A percentile compares a stretch with the other conserved stretches of the same genome.
These are phyloP conservation scores for Crocallis elinguaria DNA, from an alignment of 2,888 invertebrate genomes.

Conservation along the genomic window DNA sequence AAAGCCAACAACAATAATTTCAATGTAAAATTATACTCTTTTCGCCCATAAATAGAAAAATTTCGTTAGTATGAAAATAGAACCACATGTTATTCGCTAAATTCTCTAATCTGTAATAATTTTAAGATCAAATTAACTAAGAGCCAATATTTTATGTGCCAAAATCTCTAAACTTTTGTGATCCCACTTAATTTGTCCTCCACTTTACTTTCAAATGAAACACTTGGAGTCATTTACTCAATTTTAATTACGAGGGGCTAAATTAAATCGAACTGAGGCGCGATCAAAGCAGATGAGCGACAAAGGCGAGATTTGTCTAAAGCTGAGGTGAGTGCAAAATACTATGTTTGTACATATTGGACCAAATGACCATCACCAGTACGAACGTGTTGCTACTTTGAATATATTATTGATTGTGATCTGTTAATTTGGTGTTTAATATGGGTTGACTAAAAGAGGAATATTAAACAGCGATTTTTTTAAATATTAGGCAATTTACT, in stretches of 20 bases:
- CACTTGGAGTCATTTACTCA: slow-evolving; percentile 50
- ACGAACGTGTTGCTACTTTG: background rate
- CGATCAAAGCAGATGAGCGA: slow-evolving; percentile 68
- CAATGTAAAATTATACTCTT: too few species aligned
- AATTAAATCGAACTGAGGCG: slow-evolving; percentile 63
- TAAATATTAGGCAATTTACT: too few species aligned
- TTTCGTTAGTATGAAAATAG: too few species aligned
- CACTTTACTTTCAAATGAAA: slow-evolving; percentile 46
- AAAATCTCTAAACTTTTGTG: slow-evolving; percentile 10
- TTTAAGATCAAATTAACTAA: too few species aligned
- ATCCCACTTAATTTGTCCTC: slow-evolving; percentile 32
- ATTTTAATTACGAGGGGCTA: slow-evolving; percentile 69
- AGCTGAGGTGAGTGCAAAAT: slow-evolving; percentile 56
- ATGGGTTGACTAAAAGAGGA: too few species aligned
- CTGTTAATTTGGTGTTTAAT: too few species aligned
- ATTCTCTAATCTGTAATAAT: too few species aligned
- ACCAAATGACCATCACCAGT: background rate
- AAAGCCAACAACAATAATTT: too few species aligned
- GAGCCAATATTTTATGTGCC: too few species aligned
- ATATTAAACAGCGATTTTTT: too few species aligned
- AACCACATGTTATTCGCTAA: too few species aligned
- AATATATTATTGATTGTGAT: background rate
- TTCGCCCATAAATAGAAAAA: too few species aligned
- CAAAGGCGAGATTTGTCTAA: slow-evolving; percentile 73
- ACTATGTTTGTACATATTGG: slow-evolving; percentile 23